Evolutionary conservation across 2,113 vertebrate genomes (phyloP).

Genomic region (Pleuronectes platessa): DNA sequence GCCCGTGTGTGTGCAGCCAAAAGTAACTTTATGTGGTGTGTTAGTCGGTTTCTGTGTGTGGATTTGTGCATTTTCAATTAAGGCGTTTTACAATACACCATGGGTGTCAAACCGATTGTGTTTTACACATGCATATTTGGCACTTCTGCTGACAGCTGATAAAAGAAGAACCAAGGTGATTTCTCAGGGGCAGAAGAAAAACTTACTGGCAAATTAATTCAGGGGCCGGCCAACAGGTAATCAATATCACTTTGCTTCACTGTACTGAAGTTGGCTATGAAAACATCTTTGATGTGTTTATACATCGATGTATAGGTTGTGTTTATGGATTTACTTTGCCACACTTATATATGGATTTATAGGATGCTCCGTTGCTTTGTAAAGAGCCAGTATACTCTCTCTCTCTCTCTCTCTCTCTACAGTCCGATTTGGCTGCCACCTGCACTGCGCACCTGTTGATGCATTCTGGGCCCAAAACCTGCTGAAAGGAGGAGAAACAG

Average conservation of each 20-base stretch:
- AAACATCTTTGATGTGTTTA: conserved; percentile 31
- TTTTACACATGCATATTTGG: conserved; percentile 20
- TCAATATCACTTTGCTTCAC: conserved; percentile 51
- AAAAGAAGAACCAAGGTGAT: background rate
- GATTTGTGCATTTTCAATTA: conserved; percentile 12
- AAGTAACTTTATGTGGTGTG: conserved; percentile 17
- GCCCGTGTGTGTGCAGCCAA: conserved; percentile 28
- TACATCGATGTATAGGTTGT: conserved; percentile 8
- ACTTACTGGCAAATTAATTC: conserved; percentile 36
- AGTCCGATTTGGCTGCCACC: background rate
- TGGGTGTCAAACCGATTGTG: conserved; percentile 6
- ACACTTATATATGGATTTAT: conserved; percentile 10
- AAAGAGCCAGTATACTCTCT: background rate
- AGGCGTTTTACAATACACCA: conserved; percentile 2
- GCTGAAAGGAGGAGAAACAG: background rate
- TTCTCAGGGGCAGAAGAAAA: conserved; percentile 32
- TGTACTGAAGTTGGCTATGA: conserved; percentile 17
- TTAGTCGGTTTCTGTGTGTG: background rate
- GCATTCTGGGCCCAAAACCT: background rate
- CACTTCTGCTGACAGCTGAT: conserved; percentile 18
- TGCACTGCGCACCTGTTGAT: background rate
- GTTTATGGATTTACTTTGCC: conserved; percentile 29
- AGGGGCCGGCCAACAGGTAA: conserved; percentile 29
- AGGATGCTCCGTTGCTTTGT: background rate
- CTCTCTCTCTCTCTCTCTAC: background rate